These are phyloP conservation scores for Myotis lucifugus DNA, from an alignment of 2,113 vertebrate species.

Conservation along the genomic window DNA sequence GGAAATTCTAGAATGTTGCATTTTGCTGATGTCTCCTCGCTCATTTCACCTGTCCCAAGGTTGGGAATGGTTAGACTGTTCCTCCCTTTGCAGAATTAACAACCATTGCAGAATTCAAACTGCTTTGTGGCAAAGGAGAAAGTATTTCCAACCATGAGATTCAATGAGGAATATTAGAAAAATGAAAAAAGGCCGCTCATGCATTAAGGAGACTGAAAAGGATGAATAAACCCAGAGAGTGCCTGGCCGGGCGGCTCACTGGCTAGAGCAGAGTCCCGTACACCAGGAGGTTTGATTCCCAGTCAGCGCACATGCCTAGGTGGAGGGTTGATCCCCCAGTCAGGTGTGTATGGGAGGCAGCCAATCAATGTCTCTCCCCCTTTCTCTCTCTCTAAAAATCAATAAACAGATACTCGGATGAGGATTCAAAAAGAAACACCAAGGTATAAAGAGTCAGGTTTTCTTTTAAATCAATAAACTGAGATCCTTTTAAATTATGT, in stretches of 20 bases:
- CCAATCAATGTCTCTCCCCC: not conserved
- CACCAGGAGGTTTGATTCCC: not conserved
- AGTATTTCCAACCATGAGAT: not conserved
- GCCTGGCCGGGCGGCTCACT: no score
- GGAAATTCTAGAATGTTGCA: not conserved
- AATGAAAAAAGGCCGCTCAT: not conserved
- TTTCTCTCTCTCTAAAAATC: not conserved
- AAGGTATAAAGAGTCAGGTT: not conserved
- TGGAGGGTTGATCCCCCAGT: not conserved
- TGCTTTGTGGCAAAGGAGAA: not conserved
- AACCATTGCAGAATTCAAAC: not conserved
- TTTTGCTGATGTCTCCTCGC: not conserved
- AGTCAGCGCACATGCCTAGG: not conserved
- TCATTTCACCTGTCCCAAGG: not conserved
- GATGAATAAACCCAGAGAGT: not conserved
- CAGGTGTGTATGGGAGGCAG: not conserved
- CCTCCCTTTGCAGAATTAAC: not conserved
- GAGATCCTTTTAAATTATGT: not conserved
- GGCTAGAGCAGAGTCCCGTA: not conserved
- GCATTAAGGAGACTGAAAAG: not conserved
- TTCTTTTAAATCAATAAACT: not conserved
- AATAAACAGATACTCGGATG: not conserved
- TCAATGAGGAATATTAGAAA: not conserved
- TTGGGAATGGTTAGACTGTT: not conserved
- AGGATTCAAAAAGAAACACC: not conserved